These are phyloP conservation scores for Marmota flaviventris DNA, from an alignment of 2,113 vertebrate genomes.

Conservation along the genomic window DNA sequence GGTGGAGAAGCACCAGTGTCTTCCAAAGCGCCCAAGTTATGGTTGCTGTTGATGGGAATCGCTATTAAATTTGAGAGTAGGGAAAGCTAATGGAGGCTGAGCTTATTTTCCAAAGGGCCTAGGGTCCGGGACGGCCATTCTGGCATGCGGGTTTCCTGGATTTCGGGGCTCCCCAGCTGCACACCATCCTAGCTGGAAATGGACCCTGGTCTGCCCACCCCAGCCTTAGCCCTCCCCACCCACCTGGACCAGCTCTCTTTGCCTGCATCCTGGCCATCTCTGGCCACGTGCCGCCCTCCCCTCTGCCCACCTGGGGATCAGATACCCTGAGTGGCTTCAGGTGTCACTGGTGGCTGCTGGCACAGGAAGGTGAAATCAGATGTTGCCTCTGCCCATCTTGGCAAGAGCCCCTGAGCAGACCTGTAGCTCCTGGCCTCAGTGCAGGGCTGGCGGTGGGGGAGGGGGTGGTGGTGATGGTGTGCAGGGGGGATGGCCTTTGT, in stretches of 20 bases:
- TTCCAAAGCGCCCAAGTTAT: background rate
- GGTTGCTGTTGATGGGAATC: background rate
- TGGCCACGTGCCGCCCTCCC: constrained; percentile 77
- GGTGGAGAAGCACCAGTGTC: background rate
- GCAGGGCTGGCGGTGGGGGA: too few relatives aligned
- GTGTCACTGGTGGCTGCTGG: constrained; percentile 73
- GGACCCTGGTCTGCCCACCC: background rate
- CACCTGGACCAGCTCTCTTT: background rate
- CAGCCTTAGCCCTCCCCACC: background rate
- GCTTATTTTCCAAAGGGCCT: background rate
- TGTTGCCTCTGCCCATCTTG: constrained; percentile 43
- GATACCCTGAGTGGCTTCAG: constrained; percentile 72
- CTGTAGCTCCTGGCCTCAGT: background rate
- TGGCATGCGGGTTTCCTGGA: background rate
- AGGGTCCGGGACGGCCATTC: background rate
- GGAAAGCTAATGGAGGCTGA: background rate
- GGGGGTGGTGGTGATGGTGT: too few relatives aligned
- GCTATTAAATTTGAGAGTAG: background rate
- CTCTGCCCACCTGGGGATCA: constrained; percentile 60
- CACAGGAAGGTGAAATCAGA: constrained; percentile 75
- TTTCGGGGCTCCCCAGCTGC: background rate
- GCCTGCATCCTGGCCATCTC: background rate
- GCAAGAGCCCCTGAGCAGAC: background rate
- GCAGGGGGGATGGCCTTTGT: background rate
- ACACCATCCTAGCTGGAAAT: background rate